Conservation (phyloP, 2,113 vertebrate genomes). For the Alaudala cheleensis region DNA sequence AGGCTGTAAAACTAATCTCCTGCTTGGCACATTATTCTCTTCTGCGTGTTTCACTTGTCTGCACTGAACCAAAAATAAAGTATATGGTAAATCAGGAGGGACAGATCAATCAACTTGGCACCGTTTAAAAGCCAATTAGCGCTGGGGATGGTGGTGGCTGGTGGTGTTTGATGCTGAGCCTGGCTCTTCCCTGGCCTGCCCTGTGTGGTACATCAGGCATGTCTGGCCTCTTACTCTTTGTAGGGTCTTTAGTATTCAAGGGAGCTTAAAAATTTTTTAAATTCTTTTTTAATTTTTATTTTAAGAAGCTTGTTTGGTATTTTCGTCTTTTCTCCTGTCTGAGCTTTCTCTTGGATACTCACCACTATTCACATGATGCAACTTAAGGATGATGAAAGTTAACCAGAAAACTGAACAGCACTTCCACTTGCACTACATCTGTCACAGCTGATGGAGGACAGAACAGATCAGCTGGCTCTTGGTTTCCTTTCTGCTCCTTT, state of each 20-base stretch:
- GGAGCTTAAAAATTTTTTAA: background rate
- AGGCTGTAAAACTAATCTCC: slow-evolving; percentile 34
- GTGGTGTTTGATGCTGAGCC: background rate
- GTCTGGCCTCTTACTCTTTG: background rate
- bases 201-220: background rate
- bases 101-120: background rate
- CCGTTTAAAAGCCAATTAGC: background rate
- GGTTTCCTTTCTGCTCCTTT: background rate
- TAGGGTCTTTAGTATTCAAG: background rate
- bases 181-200: background rate
- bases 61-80: background rate
- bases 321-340: background rate
- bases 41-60: slow-evolving; percentile 15
- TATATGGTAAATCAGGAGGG: background rate
- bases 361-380: accelerated
- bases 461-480: background rate
- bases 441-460: no score
- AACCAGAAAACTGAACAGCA: background rate
- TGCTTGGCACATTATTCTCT: slow-evolving; percentile 25
- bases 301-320: background rate
- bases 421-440: background rate
- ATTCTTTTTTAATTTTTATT: background rate
- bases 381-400: background rate
- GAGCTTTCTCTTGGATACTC: background rate
- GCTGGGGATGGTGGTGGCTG: background rate